These are phyloP conservation scores for Harlomillsia oculata DNA, from an alignment of 1,140 invertebrate species.

Conservation along the genomic window DNA sequence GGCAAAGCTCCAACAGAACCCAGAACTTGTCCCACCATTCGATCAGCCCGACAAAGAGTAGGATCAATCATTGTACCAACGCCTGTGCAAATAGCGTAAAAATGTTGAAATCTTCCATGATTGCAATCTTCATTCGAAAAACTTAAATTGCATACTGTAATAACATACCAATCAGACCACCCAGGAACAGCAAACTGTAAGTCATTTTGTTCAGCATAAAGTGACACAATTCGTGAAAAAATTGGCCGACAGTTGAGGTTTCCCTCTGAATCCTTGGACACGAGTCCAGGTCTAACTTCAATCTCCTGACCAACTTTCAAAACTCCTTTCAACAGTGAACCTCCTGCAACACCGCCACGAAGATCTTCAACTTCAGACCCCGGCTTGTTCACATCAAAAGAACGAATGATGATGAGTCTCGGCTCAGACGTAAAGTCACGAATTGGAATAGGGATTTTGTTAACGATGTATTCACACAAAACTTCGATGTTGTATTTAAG, in stretches of 20 bases:
- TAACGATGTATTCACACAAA: constrained; percentile 93
- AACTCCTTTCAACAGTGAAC: constrained; percentile 91
- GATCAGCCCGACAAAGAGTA: constrained; percentile 92
- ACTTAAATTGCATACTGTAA: too few species aligned
- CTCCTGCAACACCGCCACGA: constrained; percentile 96
- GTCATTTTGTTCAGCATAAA: constrained; percentile 98
- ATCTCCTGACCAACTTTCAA: constrained; percentile 81
- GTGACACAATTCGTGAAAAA: constrained; percentile 92
- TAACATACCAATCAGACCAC: too few species aligned
- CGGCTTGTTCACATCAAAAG: constrained; percentile 99
- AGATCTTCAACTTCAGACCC: constrained; percentile 97
- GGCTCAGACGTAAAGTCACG: constrained; percentile 91
- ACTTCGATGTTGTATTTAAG: constrained; percentile 99
- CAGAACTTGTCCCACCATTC: constrained; percentile 94
- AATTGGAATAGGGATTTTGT: constrained; percentile 93
- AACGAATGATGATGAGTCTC: constrained; percentile 95
- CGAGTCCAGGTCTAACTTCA: constrained; percentile 87
- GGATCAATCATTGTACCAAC: constrained; percentile 99
- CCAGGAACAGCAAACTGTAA: constrained; percentile 95
- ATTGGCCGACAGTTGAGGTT: constrained; percentile 93
- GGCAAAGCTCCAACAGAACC: constrained; percentile 95
- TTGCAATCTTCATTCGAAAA: too few species aligned
- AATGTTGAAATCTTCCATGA: background rate
- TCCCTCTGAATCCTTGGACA: constrained; percentile 92
- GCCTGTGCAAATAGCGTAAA: constrained; percentile 48